phyloP scores from a whole-genome alignment of 2,888 invertebrate species.

The Lasioglossum villosulum region DNA sequence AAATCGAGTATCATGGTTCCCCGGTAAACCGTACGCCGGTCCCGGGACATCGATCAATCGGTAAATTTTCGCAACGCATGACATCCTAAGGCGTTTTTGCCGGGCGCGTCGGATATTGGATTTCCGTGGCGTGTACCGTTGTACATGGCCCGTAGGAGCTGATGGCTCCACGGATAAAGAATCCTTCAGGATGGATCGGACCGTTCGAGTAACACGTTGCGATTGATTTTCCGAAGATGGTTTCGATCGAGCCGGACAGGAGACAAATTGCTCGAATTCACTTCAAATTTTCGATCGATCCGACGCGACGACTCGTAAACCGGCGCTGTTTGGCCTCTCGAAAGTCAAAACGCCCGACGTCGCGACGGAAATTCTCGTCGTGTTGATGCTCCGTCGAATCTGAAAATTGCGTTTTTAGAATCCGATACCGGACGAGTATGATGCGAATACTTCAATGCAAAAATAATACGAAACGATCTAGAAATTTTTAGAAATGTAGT shows the following conservation, averaged over 20 bases:
- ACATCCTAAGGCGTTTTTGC: constrained; percentile 67
- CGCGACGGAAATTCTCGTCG: not conserved
- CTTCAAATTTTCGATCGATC: constrained; percentile 47
- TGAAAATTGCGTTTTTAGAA: not conserved
- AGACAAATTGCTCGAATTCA: constrained; percentile 56
- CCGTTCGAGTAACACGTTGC: constrained; percentile 63
- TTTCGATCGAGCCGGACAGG: constrained; percentile 52
- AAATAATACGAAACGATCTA: not conserved
- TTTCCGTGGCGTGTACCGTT: constrained; percentile 63
- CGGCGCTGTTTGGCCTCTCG: not conserved
- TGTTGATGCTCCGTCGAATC: not conserved
- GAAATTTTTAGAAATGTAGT: not conserved
- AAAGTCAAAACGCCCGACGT: not conserved
- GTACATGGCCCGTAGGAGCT: constrained; percentile 54
- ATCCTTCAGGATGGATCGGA: constrained; percentile 67
- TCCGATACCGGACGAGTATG: not conserved
- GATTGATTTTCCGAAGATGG: constrained; percentile 63
- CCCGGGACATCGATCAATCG: constrained; percentile 61
- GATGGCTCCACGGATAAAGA: constrained; percentile 59
- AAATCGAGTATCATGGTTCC: constrained; percentile 59
- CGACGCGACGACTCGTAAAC: not conserved
- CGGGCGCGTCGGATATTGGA: constrained; percentile 66
- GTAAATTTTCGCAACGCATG: constrained; percentile 60
- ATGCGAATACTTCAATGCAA: not conserved
- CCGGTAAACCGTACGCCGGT: constrained; percentile 42